Conservation (phyloP, 2,797 vertebrate species). For the Schizothorax lantsangensis region DNA sequence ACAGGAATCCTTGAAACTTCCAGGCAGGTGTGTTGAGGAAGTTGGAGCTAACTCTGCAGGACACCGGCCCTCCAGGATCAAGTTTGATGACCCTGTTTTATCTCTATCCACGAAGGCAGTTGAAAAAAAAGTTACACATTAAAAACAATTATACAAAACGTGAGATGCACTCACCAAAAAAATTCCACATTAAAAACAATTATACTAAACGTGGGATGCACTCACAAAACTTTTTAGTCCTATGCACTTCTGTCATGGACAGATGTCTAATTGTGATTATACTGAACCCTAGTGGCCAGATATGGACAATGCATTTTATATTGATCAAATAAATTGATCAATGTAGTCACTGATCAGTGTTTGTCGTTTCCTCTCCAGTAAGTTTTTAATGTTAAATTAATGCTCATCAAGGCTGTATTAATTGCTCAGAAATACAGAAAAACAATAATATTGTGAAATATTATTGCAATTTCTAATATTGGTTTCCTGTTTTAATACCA, state of each 20-base stretch:
- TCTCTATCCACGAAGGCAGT: background rate
- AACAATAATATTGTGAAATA: too few species aligned
- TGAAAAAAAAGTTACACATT: background rate
- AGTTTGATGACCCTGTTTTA: too few species aligned
- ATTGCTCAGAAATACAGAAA: too few species aligned
- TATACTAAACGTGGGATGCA: background rate
- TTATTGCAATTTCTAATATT: too few species aligned
- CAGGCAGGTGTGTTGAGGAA: too few species aligned
- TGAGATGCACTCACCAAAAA: background rate
- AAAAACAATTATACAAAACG: background rate
- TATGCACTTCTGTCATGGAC: background rate
- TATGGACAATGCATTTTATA: background rate
- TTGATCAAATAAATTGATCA: background rate
- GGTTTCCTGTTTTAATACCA: too few species aligned
- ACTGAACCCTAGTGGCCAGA: constrained; percentile 16
- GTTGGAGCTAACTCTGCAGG: too few species aligned
- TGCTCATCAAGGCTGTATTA: too few species aligned
- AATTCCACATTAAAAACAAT: background rate
- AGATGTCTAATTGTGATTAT: background rate
- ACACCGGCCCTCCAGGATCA: too few species aligned
- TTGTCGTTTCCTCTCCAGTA: background rate
- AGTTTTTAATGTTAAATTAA: too few species aligned
- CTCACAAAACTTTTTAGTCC: background rate
- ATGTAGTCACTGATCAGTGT: background rate
- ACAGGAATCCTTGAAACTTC: too few species aligned